Conservation (phyloP, 1,140 invertebrate genomes). For the Zaprionus inermis region DNA sequence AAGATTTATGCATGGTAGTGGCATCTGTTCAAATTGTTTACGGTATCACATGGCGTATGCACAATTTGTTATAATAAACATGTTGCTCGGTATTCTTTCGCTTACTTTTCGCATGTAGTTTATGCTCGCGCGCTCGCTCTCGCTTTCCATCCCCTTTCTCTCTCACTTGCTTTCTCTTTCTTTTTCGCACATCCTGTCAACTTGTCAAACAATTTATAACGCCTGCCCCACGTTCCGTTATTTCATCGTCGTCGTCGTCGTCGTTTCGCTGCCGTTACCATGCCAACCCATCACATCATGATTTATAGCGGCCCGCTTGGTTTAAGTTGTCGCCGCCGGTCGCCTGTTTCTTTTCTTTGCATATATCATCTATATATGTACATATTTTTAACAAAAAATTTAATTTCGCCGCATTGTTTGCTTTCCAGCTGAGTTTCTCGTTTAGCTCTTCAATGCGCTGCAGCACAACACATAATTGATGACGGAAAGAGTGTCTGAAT, state of each 20-base stretch:
- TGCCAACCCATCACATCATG: slow-evolving; percentile 53
- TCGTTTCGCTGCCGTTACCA: not conserved
- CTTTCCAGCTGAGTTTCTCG: slow-evolving; percentile 39
- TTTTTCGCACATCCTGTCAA: slow-evolving; percentile 54
- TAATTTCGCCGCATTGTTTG: slow-evolving; percentile 49
- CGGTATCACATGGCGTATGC: slow-evolving; percentile 76
- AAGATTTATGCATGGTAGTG: slow-evolving; percentile 56
- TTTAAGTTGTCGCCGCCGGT: slow-evolving; percentile 54
- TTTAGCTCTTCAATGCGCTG: slow-evolving; percentile 24
- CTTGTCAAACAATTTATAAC: slow-evolving; percentile 80
- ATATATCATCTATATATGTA: not conserved
- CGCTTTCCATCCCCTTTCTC: slow-evolving; percentile 22
- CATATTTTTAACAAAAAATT: slow-evolving; percentile 44
- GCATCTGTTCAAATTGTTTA: slow-evolving; percentile 73
- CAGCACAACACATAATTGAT: slow-evolving; percentile 32
- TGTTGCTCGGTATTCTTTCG: slow-evolving; percentile 67
- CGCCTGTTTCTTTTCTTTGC: slow-evolving; percentile 14
- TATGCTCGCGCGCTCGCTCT: not conserved
- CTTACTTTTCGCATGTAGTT: slow-evolving; percentile 4
- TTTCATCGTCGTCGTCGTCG: not conserved
- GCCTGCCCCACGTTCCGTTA: slow-evolving; percentile 22
- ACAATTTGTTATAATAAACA: slow-evolving; percentile 81
- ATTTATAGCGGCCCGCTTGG: slow-evolving; percentile 65
- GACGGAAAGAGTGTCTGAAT: slow-evolving; percentile 29
- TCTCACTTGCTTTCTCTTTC: not conserved